Evolutionary conservation across 2,797 vertebrate genomes (phyloP).

Genomic region (Gastrophryne carolinensis): DNA sequence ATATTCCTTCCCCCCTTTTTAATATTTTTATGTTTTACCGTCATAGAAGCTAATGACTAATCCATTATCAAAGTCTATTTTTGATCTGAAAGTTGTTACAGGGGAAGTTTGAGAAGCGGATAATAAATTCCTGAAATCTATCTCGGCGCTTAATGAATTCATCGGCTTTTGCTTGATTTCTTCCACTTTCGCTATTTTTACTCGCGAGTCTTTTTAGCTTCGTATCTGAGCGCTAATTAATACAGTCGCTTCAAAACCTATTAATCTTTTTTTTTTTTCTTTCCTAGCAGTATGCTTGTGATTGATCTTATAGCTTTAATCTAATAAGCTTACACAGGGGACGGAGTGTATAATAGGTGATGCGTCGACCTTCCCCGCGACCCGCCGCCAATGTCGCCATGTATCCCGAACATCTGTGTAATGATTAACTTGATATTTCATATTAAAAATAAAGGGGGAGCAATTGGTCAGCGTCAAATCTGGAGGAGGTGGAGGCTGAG

Average conservation of each 20-base stretch:
- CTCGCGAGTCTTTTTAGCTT: slow-evolving; percentile 55
- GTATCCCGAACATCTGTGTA: slow-evolving; percentile 39
- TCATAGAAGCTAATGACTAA: neutral
- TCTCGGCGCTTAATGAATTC: slow-evolving; percentile 49
- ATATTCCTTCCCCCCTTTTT: neutral
- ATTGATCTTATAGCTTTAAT: slow-evolving; percentile 69
- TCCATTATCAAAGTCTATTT: slow-evolving; percentile 11
- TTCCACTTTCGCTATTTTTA: slow-evolving; percentile 52
- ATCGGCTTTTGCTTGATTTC: slow-evolving; percentile 38
- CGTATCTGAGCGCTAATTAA: slow-evolving; percentile 62
- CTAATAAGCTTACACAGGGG: slow-evolving; percentile 62
- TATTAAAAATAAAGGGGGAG: slow-evolving; percentile 50
- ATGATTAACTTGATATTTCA: slow-evolving; percentile 39
- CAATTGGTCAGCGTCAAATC: slow-evolving; percentile 39
- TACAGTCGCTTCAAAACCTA: slow-evolving; percentile 63
- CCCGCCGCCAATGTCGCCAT: slow-evolving; percentile 27
- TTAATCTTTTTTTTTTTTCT: slow-evolving; percentile 71
- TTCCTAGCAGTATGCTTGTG: slow-evolving; percentile 58
- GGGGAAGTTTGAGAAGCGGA: slow-evolving; percentile 55
- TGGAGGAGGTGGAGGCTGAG: neutral
- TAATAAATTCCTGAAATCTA: slow-evolving; percentile 45
- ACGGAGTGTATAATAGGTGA: slow-evolving; percentile 57
- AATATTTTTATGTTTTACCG: neutral
- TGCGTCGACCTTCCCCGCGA: slow-evolving; percentile 53
- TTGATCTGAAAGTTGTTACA: slow-evolving; percentile 48